Conservation (phyloP, 2,113 vertebrate species). For the Erythrocercus mccallii region DNA sequence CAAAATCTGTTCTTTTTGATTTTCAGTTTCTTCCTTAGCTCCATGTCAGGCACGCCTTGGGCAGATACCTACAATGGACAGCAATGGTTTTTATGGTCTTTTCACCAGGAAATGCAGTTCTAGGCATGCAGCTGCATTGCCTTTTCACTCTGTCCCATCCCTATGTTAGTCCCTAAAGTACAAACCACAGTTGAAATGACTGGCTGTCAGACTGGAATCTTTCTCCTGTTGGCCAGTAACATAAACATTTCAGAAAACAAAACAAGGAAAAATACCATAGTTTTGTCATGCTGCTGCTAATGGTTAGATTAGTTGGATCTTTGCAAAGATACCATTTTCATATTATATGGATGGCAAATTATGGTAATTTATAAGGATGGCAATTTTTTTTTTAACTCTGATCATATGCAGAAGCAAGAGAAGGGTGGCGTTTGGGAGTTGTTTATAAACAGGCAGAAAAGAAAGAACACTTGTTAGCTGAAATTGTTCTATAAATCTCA, state of each 20-base stretch:
- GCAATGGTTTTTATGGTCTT: neutral
- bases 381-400: neutral
- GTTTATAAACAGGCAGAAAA: neutral
- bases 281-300: neutral
- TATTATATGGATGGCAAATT: neutral
- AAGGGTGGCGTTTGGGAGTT: neutral
- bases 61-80: neutral
- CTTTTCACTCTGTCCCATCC: neutral
- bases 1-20: neutral
- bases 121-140: neutral
- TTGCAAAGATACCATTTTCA: neutral
- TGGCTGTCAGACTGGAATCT: neutral
- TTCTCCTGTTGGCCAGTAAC: neutral
- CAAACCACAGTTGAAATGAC: neutral
- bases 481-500: neutral
- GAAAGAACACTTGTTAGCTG: neutral
- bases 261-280: accelerated
- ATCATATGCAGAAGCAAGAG: neutral
- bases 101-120: neutral
- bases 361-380: neutral
- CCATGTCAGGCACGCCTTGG: neutral
- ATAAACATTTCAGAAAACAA: neutral
- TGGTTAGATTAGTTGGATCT: neutral
- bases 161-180: neutral
- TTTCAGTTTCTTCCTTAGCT: neutral